Evolutionary conservation across 2,797 vertebrate genomes (phyloP).

Genomic region (Gorsachius magnificus): DNA sequence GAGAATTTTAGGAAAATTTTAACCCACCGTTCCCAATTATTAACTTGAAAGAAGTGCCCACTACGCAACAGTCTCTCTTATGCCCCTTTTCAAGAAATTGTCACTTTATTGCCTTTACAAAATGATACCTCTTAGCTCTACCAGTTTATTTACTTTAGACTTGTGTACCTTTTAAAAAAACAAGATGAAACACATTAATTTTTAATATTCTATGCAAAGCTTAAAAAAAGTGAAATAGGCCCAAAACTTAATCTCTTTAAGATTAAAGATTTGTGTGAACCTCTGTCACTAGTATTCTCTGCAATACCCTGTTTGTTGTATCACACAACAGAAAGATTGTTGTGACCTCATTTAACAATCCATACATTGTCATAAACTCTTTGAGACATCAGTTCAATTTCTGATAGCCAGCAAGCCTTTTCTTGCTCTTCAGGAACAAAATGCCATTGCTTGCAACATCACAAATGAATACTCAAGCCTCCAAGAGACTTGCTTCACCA

Average conservation of each 20-base stretch:
- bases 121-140: not conserved
- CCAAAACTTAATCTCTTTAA: not conserved
- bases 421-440: not conserved
- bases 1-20: not conserved
- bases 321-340: not conserved
- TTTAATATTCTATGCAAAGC: not conserved
- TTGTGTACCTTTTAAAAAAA: not conserved
- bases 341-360: not conserved
- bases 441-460: not conserved
- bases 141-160: not conserved
- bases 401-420: not conserved
- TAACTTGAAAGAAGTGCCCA: not conserved
- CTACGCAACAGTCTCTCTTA: not conserved
- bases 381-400: not conserved
- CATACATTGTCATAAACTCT: not conserved
- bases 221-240: not conserved
- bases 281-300: not conserved
- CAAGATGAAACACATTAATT: not conserved
- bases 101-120: not conserved
- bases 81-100: not conserved
- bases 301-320: not conserved
- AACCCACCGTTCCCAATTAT: not conserved
- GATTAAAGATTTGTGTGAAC: not conserved
- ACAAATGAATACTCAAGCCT: not conserved
- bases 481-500: not conserved